phyloP scores from a whole-genome alignment of 53 echinoderm and acorn worm genomes.

The Astropecten irregularis region DNA sequence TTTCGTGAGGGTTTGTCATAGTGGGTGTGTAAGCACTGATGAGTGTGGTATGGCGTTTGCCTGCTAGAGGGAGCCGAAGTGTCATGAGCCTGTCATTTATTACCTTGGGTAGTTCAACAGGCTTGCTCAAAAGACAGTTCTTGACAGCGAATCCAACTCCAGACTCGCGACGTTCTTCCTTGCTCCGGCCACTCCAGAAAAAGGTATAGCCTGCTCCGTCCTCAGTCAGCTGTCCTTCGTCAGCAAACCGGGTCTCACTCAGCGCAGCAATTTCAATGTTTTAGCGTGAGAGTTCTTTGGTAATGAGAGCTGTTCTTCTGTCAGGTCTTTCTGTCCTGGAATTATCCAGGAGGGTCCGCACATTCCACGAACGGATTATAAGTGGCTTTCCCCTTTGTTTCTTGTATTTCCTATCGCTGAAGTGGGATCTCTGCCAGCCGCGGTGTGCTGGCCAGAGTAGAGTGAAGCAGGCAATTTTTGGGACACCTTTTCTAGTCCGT shows the following conservation, averaged over 20 bases:
- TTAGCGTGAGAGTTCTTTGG: not conserved
- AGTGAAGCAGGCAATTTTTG: not conserved
- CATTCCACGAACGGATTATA: constrained; percentile 7
- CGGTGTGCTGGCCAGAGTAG: not conserved
- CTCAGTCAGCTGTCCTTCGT: not conserved
- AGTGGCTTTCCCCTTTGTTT: not conserved
- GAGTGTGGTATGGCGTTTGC: too few species aligned
- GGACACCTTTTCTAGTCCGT: too few species aligned
- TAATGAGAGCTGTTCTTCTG: constrained; percentile 14
- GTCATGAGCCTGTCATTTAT: constrained; percentile 35
- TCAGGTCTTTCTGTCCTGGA: not conserved
- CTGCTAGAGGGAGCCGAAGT: not conserved
- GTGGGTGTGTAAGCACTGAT: constrained; percentile 37
- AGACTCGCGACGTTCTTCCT: not conserved
- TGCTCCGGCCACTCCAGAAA: not conserved
- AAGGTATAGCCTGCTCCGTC: constrained; percentile 22
- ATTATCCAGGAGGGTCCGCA: constrained; percentile 30
- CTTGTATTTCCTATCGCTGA: not conserved
- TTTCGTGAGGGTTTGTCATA: constrained; percentile 34
- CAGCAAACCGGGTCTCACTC: not conserved
- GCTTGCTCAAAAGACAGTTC: not conserved
- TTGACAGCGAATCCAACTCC: constrained; percentile 31
- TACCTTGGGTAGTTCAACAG: not conserved
- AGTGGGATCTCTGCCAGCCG: constrained; percentile 2
- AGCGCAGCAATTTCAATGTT: constrained; percentile 29